Conservation (phyloP, 2,113 vertebrate genomes). For the Thamnophis sirtalis region DNA sequence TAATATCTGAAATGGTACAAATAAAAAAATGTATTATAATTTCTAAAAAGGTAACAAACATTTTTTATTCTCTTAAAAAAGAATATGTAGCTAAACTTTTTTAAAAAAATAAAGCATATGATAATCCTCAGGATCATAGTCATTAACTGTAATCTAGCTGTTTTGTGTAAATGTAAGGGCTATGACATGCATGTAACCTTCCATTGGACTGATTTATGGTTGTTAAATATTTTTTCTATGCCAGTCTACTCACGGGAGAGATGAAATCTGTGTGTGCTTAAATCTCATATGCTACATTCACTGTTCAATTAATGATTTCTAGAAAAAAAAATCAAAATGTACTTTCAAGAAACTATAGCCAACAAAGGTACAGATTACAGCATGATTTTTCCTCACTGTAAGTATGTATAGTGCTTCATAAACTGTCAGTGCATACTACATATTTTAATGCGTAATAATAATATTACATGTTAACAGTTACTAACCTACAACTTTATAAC, state of each 20-base stretch:
- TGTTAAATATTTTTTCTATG: not conserved
- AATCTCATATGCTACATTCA: not conserved
- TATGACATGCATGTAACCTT: not conserved
- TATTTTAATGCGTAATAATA: slow-evolving; percentile 13
- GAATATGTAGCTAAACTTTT: not conserved
- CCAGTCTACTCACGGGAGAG: not conserved
- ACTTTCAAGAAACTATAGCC: not conserved
- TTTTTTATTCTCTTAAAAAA: not conserved
- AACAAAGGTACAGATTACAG: slow-evolving; percentile 13
- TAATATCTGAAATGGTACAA: not conserved
- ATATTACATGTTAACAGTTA: not conserved
- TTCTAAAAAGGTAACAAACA: not conserved
- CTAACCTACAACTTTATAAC: not conserved
- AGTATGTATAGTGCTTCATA: slow-evolving; percentile 5
- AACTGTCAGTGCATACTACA: not conserved
- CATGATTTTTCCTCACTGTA: not conserved
- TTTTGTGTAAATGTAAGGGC: not conserved
- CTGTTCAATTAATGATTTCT: not conserved
- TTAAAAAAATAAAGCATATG: not conserved
- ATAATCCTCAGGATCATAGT: not conserved
- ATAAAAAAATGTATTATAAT: not conserved
- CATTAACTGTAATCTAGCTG: not conserved
- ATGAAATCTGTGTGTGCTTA: not conserved
- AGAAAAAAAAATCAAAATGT: not conserved
- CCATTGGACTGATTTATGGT: not conserved